Percentiles rank a stretch among this genome's conserved stretches.
phyloP scores from a whole-genome alignment of 2,113 vertebrate species.

The Poicephalus gulielmi region DNA sequence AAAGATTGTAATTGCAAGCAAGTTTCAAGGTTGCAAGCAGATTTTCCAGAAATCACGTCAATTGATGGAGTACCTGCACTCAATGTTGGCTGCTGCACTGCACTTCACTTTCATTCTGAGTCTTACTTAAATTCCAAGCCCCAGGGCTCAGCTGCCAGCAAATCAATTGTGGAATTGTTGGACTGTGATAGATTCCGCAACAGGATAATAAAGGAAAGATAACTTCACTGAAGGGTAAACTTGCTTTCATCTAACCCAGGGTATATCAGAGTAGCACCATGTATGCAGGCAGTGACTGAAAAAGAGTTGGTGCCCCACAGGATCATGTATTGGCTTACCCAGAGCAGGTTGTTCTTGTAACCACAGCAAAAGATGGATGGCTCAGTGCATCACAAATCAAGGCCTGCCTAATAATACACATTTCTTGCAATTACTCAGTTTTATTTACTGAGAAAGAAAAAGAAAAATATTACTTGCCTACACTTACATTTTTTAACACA shows the following conservation, averaged over 20 bases:
- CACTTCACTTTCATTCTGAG: conserved; percentile 30
- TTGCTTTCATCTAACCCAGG: conserved; percentile 6
- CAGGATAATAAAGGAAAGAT: conserved; percentile 45
- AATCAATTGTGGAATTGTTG: conserved; percentile 62
- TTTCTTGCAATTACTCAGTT: neutral
- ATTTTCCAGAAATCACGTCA: conserved; percentile 56
- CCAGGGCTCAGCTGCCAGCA: conserved; percentile 29
- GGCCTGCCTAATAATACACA: neutral
- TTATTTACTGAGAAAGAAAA: neutral
- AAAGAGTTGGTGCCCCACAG: neutral
- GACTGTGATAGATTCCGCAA: conserved; percentile 36
- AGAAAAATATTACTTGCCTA: neutral
- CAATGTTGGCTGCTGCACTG: neutral
- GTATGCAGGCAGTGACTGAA: neutral
- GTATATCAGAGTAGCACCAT: rapidly evolving
- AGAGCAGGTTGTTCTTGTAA: neutral
- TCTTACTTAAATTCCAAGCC: conserved; percentile 65
- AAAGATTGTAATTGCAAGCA: conserved; percentile 50
- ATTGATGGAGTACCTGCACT: conserved; percentile 58
- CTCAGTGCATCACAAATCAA: neutral
- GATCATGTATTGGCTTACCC: neutral
- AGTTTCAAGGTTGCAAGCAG: conserved; percentile 36
- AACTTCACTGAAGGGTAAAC: conserved; percentile 41
- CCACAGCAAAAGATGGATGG: neutral
- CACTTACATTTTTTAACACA: neutral